Conservation (phyloP, 2,113 vertebrate genomes). For the Barnardius zonarius region DNA sequence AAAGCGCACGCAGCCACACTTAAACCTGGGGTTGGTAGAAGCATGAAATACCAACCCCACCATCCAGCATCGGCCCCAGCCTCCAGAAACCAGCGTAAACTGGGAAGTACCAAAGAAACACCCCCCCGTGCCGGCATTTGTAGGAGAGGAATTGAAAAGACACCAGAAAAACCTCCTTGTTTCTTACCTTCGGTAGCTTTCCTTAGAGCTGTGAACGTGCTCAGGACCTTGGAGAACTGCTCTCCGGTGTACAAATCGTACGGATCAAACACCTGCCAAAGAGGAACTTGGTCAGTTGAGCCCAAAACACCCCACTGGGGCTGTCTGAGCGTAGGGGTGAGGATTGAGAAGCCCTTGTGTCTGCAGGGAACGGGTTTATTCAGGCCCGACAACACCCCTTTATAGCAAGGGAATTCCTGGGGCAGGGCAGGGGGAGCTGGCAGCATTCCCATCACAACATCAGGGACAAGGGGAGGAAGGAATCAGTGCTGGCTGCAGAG, state of each 20-base stretch:
- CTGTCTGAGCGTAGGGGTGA: background rate
- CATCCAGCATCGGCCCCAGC: background rate
- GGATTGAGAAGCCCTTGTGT: background rate
- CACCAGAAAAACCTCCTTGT: background rate
- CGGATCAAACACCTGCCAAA: slow-evolving; percentile 88
- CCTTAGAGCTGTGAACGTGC: slow-evolving; percentile 86
- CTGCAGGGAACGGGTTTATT: background rate
- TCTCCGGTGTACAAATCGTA: slow-evolving; percentile 88
- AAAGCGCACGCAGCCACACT: background rate
- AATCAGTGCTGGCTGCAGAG: background rate
- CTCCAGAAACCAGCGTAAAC: background rate
- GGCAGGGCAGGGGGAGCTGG: background rate
- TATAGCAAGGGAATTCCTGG: background rate
- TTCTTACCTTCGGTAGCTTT: slow-evolving; percentile 92
- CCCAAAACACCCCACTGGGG: background rate
- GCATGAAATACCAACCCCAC: background rate
- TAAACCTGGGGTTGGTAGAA: background rate
- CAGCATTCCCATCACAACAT: background rate
- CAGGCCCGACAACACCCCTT: background rate
- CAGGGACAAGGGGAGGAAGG: background rate
- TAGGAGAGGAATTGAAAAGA: background rate
- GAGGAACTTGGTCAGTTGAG: background rate
- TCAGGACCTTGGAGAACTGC: slow-evolving; percentile 88
- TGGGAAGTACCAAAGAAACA: background rate
- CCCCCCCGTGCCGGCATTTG: background rate